Evolutionary conservation across 2,888 invertebrate species (phyloP), one percentile per base, ranked within the genome.

Genomic region (Lasioglossum malachurum): DNA sequence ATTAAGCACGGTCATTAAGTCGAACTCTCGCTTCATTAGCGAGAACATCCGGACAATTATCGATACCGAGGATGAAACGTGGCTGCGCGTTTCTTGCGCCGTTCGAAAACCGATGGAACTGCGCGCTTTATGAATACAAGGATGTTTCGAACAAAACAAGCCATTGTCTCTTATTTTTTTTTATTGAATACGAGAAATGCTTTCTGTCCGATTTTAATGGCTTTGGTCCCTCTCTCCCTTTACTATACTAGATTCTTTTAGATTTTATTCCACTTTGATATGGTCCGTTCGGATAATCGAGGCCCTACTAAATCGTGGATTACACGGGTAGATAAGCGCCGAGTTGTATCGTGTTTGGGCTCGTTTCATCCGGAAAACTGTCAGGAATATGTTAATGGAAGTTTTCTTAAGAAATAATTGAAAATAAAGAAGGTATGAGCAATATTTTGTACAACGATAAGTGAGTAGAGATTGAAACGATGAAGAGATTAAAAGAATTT

Each of bases 1-100:
- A 91, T 90, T 90, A 91, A 89, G 84, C 83, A 80, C 67, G 77
- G 82, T 77, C 90, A 91, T 90, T 91, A 91, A 91, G 89, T 89
- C 86, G 83, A 84, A 82, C 83, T 75, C 80, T 44, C 60, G 89
- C 84, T 88, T 90, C 90, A 90, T 90, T 90, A 90, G 86, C 44
- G 88, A 78, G 82, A 89, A 86, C 87, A 87, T 91, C 87, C 84
- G 80, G 82, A 86, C 84, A 86, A 86, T 89, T 89, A 90, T 89
- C 82, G 84, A 87, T 91, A 83, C 67, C 74, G 80, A 73, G 75
- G 72, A 71, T 73, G 80, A 78, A 79, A 49, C 82, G 80, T 27
- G 69, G 75, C 67, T 85, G 75, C 80, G 38, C 72, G 64, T 53
- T 85, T 83, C 79, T 82, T 82, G 49, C 64, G 79, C 38, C 71